Evolutionary conservation across 1,140 invertebrate species (phyloP), one percentile per base, ranked within the genome.

Genomic region (Papilio polytes): DNA sequence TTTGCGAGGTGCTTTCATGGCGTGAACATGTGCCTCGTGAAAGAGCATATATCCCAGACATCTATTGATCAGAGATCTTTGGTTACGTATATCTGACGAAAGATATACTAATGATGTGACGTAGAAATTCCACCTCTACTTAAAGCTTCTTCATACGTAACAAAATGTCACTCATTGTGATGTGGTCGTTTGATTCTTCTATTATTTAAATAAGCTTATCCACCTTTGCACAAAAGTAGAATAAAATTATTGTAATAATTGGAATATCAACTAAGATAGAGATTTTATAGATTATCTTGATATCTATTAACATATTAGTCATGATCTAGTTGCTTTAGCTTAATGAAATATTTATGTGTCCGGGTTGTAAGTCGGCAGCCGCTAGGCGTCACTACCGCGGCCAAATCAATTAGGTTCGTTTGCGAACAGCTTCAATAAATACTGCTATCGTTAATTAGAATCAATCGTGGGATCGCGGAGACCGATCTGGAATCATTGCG

Each of bases 381-480:
- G 80, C 85, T 83, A 83, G 81, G 79, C 82, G 84, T 85, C 83
- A 81, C 84, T 84, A 84, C 82, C 85, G 86, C 86, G 90, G 88
- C 85, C 83, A 91, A 92, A 94, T 94, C 92, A 94, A 94, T 94
- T 94, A 94, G 89, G 87, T 92, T 88, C 89, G 90, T 93, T 93
- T 92, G 91, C 89, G 87, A 91, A 88, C 89, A 88, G 90, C 87
- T 92, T 90, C 89, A 93, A 94, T 94, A 94, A 94, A 94, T 94
- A 94, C 88, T 91, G 87, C 85, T 94, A 94, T 94, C 93, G 88
- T 92, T 94, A 94, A 94, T 94, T 94, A 94, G 91, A 94, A 94
- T 94, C 93, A 94, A 92, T 94, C 92, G 90, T 91, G 87, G 90
- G 90, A 91, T 92, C 90, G 89, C 92, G 84, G 86, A 89, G 86